Base-by-base conservation (phyloP, 2,113 vertebrate genomes). In the Alethe castanea region DNA sequence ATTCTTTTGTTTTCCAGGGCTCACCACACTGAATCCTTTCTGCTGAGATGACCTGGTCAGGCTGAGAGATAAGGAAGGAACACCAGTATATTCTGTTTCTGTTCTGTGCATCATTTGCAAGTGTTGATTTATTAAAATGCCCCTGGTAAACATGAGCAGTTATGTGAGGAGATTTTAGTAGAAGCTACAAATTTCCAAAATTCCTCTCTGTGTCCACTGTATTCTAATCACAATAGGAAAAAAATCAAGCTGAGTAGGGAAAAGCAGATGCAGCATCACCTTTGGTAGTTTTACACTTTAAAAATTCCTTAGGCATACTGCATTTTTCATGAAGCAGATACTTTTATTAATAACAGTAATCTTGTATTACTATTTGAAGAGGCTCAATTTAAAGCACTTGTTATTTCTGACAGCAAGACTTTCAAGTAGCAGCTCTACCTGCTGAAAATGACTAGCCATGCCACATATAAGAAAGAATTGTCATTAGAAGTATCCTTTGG, bases 271-370 rank as follows among this genome's bases (percentile, higher is more conserved):
- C 29, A 93, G 64, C 56, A 22, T 42, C n/a, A 84, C 47, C 36
- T 77, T 64, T 79, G 3, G 42, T n/a, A 29, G 14, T 42, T 89
- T 86, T 82, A 66, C 28, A 86, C 7, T 56, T 86, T 13, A 76
- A 86, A 77, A 48, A 88, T 82, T 95, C 64, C 25, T 74, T 42
- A 77, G 50, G 74, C 71, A 85, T 10, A 11, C 15, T 67, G n/a
- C 6, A 56, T n/a, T 83, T 92, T 86, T 56, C n/a, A 81, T 36
- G 80, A 76, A 65, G 74, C 47, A 94, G 94, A 96, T 82, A 73
- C 57, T 62, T 71, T 86, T 95, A 76, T 96, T 97, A 96, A 93
- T 94, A 94, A 86, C 33, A 90, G 25, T 85, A 86, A 88, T 95
- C 38, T 71, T 94, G 31, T 79, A 81, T 95, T 94, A 95, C 88